phyloP scores from a whole-genome alignment of 2,888 invertebrate species.

The Tridacna gigas region DNA sequence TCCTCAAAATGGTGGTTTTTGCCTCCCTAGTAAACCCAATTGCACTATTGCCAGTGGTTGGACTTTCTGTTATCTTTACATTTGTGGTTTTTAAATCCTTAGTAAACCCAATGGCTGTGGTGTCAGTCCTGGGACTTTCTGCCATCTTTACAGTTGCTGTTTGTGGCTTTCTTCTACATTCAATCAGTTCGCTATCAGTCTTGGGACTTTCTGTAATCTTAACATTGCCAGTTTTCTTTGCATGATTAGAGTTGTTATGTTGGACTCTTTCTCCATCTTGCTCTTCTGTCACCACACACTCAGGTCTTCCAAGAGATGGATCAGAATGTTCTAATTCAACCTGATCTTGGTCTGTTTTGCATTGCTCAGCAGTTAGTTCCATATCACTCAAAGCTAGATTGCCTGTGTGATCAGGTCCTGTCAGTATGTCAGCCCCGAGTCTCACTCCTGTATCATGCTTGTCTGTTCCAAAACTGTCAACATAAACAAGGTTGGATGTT shows the following conservation, averaged over 20 bases:
- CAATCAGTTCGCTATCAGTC: not conserved
- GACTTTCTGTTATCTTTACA: not conserved
- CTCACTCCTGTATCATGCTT: not conserved
- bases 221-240: not conserved
- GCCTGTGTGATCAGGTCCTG: too few relatives aligned
- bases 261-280: not conserved
- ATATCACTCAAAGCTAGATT: not conserved
- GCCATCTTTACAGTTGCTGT: not conserved
- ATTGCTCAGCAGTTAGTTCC: not conserved
- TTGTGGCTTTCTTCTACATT: not conserved
- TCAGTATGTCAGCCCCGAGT: not conserved
- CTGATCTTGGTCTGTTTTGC: not conserved
- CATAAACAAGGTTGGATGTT: not conserved
- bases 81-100: not conserved
- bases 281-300: not conserved
- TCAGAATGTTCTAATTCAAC: not conserved
- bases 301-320: not conserved
- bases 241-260: not conserved
- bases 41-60: not conserved
- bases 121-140: not conserved
- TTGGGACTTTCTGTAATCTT: not conserved
- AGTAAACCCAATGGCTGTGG: not conserved
- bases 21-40: not conserved
- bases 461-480: not conserved
- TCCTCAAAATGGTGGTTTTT: not conserved